Percentiles rank a stretch among this genome's conserved stretches.
Conservation (phyloP, 2,113 vertebrate species). For the Sander lucioperca region DNA sequence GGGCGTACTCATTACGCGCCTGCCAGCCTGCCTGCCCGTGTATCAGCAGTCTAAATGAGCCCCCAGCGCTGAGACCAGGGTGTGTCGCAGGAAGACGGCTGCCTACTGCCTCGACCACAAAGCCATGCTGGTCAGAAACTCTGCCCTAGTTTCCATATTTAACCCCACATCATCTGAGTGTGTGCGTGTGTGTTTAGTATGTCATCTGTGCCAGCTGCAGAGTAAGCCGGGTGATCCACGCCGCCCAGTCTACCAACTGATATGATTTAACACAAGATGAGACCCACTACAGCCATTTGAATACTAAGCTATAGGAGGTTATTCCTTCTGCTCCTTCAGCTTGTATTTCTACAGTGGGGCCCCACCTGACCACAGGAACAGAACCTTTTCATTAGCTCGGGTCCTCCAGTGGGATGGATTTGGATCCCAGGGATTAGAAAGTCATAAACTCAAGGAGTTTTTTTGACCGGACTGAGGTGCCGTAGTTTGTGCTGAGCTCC, state of each 20-base stretch:
- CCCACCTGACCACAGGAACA: conserved; percentile 40
- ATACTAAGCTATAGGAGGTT: background rate
- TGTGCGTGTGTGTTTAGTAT: conserved; percentile 26
- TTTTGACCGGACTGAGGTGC: conserved; percentile 4
- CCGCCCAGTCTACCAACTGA: background rate
- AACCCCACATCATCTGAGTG: conserved; percentile 49
- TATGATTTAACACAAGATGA: background rate
- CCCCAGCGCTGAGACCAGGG: conserved; percentile 54
- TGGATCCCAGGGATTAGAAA: conserved; percentile 3
- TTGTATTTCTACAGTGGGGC: conserved; percentile 7
- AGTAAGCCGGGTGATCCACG: background rate
- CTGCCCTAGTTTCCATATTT: conserved; percentile 72
- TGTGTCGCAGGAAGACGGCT: conserved; percentile 64
- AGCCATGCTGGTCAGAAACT: conserved; percentile 53
- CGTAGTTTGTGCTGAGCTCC: conserved; percentile 5
- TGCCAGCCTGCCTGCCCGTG: conserved; percentile 12
- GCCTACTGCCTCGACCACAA: conserved; percentile 66
- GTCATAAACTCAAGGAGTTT: background rate
- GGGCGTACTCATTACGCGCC: conserved; percentile 5
- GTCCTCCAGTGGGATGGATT: conserved; percentile 11
- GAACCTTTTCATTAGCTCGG: conserved; percentile 50
- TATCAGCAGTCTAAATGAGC: conserved; percentile 15
- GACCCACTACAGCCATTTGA: background rate
- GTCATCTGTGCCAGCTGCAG: conserved; percentile 39
- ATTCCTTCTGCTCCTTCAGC: background rate